Evolutionary conservation across 2,888 invertebrate genomes (phyloP).

Genomic region (Neoaliturus tenellus): DNA sequence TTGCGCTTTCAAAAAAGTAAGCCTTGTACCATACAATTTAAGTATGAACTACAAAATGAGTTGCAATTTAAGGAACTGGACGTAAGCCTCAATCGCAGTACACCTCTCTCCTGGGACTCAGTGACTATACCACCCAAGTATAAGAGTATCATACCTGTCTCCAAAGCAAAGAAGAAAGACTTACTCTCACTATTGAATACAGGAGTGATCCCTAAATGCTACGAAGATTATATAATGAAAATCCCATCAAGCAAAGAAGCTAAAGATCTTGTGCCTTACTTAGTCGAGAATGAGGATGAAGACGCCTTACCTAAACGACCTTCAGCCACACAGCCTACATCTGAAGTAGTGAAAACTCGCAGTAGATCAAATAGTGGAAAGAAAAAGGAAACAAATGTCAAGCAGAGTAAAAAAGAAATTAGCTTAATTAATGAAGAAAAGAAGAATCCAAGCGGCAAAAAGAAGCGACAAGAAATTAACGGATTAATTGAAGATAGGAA

Average conservation of each 20-base stretch:
- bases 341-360: no score
- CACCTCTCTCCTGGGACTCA: background rate
- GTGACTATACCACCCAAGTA: slow-evolving; percentile 28
- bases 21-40: slow-evolving; percentile 56
- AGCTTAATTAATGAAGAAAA: no score
- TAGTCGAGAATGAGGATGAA: slow-evolving; percentile 41
- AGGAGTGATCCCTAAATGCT: slow-evolving; percentile 43
- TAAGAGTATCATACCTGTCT: slow-evolving; percentile 20
- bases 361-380: no score
- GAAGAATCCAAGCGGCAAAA: no score
- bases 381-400: no score
- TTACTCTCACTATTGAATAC: slow-evolving; percentile 32
- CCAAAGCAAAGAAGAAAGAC: slow-evolving; percentile 46
- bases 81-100: background rate
- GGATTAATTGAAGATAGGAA: no score
- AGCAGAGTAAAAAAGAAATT: no score
- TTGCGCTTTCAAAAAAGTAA: slow-evolving; percentile 57
- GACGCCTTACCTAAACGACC: no score
- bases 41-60: slow-evolving; percentile 55
- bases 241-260: slow-evolving; percentile 34
- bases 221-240: slow-evolving; percentile 20
- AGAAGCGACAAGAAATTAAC: no score
- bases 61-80: slow-evolving; percentile 14
- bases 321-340: no score
- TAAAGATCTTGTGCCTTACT: slow-evolving; percentile 39